phyloP scores from a whole-genome alignment of 2,888 invertebrate genomes.

The Colletes collaris region DNA sequence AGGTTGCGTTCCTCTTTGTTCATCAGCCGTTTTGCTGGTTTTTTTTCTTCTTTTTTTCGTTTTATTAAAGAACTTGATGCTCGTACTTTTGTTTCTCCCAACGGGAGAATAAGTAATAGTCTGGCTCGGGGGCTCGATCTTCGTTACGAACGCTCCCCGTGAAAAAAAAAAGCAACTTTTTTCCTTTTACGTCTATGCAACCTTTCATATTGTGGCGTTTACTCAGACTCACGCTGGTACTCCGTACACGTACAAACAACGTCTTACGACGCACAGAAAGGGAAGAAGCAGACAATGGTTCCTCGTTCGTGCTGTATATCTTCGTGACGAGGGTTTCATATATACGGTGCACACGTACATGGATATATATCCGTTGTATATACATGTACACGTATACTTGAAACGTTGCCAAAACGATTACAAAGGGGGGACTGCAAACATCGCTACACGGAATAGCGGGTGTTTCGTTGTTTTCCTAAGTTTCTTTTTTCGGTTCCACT shows the following conservation, averaged over 20 bases:
- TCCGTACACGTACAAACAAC: slow-evolving; percentile 14
- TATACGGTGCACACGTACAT: not conserved
- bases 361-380: not conserved
- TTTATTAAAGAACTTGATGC: slow-evolving; percentile 43
- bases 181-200: slow-evolving; percentile 2
- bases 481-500: not conserved
- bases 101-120: slow-evolving; percentile 43
- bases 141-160: slow-evolving; percentile 25
- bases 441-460: slow-evolving; percentile 1
- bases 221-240: slow-evolving; percentile 10
- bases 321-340: slow-evolving; percentile 46
- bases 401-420: slow-evolving; percentile 73
- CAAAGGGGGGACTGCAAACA: slow-evolving; percentile 19
- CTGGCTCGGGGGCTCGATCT: slow-evolving; percentile 26
- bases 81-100: slow-evolving; percentile 40
- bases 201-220: slow-evolving; percentile 19
- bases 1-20: slow-evolving; percentile 11
- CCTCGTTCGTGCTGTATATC: slow-evolving; percentile 47
- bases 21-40: not conserved
- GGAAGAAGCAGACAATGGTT: slow-evolving; percentile 60
- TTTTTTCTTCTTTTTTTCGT: slow-evolving; percentile 2
- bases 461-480: slow-evolving; percentile 9
- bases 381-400: slow-evolving; percentile 52
- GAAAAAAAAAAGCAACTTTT: slow-evolving; percentile 23
- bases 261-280: slow-evolving; percentile 40